Evolutionary conservation across 2,113 vertebrate species (phyloP), one percentile per base, ranked within the genome.

Genomic region (Rallus limicola): DNA sequence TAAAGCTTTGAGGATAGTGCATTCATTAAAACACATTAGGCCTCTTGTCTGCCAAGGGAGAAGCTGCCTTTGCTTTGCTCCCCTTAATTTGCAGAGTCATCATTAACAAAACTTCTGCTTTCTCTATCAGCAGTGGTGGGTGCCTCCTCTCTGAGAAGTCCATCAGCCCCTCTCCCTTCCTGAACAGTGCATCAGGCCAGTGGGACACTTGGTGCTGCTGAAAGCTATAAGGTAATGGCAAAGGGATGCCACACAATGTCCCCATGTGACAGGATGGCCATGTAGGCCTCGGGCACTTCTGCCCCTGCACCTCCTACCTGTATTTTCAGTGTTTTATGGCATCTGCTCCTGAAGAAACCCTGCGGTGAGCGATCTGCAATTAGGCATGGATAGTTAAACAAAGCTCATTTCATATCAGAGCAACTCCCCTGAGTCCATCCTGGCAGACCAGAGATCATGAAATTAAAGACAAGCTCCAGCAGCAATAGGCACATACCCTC

Each of bases 381-480:
- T 84, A 92, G 81, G 40, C 69, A 95, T 0, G 69, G 89, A 7
- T 56, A 53, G 65, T 86, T 93, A 93, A 93, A 82, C 80, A 93
- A 42, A 85, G 48, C 84, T 69, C 82, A 55, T 90, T 92, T 87
- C 58, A 3, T 16, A 53, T 67, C 75, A 82, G 40, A 34, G 55
- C 13, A 16, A 2, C n/a, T 91, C 75, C 68, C 78, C n/a, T 3
- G 74, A 58, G 84, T 25, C 81, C 6, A 0, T 12, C 21, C 56
- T 48, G 77, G 69, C 70, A 92, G 44, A 44, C 14, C 1, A 7
- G 40, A 70, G 44, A 76, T 40, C 29, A 38, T 24, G 40, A 65
- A 89, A 79, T 9, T 40, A 74, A 59, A 44, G 62, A 7, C 1
- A 0, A 0, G 0, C 31, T 69, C 71, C 0, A 1, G 24, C 58